Evolutionary conservation across 2,888 invertebrate species (phyloP).

Genomic region (Drosophila infuscata): DNA sequence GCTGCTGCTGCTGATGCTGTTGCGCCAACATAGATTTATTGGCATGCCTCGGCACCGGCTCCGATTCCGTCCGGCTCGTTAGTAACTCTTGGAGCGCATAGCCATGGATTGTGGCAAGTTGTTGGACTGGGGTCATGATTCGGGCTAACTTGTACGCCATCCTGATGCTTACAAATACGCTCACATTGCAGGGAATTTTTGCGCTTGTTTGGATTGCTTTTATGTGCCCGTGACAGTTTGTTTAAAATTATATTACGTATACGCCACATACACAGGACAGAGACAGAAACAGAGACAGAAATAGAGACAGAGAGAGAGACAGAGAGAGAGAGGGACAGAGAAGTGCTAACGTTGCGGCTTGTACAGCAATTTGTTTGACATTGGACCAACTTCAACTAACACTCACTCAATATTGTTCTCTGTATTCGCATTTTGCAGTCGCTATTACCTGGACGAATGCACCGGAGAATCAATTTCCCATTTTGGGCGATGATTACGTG

Average conservation of each 20-base stretch:
- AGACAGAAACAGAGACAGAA: too few relatives aligned
- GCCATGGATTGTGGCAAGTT: conserved; percentile 36
- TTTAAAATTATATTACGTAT: conserved; percentile 62
- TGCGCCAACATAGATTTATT: conserved; percentile 70
- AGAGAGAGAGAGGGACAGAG: background rate
- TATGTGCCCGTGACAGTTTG: conserved; percentile 57
- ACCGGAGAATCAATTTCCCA: conserved; percentile 92
- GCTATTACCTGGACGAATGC: conserved; percentile 95
- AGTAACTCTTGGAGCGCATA: conserved; percentile 51
- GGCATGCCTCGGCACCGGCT: conserved; percentile 58
- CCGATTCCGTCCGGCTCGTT: conserved; percentile 55
- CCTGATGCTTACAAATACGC: conserved; percentile 50
- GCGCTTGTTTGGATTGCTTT: conserved; percentile 57
- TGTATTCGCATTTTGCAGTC: conserved; percentile 86
- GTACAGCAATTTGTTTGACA: conserved; percentile 28
- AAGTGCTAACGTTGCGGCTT: conserved; percentile 10
- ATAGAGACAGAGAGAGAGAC: too few relatives aligned
- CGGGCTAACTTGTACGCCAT: conserved; percentile 12
- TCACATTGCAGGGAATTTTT: conserved; percentile 55
- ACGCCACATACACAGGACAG: conserved; percentile 36
- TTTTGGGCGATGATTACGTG: conserved; percentile 90
- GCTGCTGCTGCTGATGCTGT: conserved; percentile 7
- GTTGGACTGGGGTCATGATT: conserved; percentile 20
- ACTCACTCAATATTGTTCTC: background rate
- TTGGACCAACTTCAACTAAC: conserved; percentile 5